These are phyloP conservation scores for Archocentrus centrarchus DNA, from an alignment of 2,113 vertebrate genomes.

Conservation along the genomic window DNA sequence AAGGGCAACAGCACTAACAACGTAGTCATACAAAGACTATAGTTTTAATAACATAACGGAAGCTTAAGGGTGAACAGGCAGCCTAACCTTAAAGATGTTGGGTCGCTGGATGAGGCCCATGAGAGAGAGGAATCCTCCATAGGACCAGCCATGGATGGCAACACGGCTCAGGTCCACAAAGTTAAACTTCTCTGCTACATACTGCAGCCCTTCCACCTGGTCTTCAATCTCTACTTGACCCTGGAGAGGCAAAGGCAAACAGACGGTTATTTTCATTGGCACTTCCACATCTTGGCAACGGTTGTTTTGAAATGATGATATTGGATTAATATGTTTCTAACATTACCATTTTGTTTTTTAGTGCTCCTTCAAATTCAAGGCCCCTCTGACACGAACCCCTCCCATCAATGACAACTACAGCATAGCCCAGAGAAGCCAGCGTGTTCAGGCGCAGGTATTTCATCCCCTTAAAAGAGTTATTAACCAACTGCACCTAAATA, in stretches of 20 bases:
- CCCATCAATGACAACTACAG: constrained; percentile 95
- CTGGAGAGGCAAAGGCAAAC: constrained; percentile 64
- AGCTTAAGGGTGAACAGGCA: neutral
- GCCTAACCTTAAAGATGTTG: constrained; percentile 92
- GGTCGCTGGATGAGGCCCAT: constrained; percentile 97
- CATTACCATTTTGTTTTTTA: constrained; percentile 97
- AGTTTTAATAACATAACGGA: neutral
- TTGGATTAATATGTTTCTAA: neutral
- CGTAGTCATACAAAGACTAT: neutral
- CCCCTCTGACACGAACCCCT: constrained; percentile 95
- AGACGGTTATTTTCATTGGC: neutral
- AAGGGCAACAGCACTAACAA: neutral
- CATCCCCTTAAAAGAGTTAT: constrained; percentile 98
- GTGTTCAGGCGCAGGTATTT: constrained; percentile 97
- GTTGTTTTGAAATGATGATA: neutral
- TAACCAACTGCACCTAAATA: constrained; percentile 93
- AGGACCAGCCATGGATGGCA: constrained; percentile 97
- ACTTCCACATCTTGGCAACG: neutral
- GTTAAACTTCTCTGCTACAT: constrained; percentile 93
- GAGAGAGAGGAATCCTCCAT: constrained; percentile 95
- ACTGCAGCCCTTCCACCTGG: constrained; percentile 96
- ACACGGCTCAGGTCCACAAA: constrained; percentile 95
- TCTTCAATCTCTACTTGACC: constrained; percentile 98
- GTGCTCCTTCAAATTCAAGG: constrained; percentile 93
- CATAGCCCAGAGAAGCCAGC: constrained; percentile 92